phyloP scores from a whole-genome alignment of 2,888 invertebrate species.

The Dolichomitus sp. region DNA sequence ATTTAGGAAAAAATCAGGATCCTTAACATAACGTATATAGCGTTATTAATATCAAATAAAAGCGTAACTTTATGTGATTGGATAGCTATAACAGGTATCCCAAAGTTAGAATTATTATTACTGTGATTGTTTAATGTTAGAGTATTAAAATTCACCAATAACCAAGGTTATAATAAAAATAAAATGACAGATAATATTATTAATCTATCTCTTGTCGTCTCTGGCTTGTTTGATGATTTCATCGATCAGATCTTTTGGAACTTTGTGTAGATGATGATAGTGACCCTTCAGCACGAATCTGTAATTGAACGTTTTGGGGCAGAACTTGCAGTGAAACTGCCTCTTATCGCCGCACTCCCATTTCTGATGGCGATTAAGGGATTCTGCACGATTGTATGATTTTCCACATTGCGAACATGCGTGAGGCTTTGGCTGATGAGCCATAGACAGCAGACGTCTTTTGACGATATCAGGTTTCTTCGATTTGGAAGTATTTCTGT shows the following conservation, averaged over 20 bases:
- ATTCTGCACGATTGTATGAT: constrained; percentile 70
- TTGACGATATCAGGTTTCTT: constrained; percentile 2
- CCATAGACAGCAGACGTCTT: neutral
- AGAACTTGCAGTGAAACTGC: constrained; percentile 62
- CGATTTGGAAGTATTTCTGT: neutral
- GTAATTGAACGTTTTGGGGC: constrained; percentile 68
- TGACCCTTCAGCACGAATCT: constrained; percentile 67
- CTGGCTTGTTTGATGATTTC: constrained; percentile 7
- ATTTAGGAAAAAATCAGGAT: neutral
- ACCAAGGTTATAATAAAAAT: neutral
- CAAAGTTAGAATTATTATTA: neutral
- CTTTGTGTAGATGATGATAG: constrained; percentile 28
- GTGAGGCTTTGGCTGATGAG: constrained; percentile 7
- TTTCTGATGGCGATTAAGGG: constrained; percentile 69
- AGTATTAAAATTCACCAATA: constrained; percentile 5
- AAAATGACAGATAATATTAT: neutral
- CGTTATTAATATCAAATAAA: neutral
- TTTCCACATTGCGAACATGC: constrained; percentile 81
- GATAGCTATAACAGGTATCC: neutral
- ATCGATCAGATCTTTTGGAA: constrained; percentile 24
- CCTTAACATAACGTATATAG: neutral
- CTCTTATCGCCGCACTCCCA: constrained; percentile 77
- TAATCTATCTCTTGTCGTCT: neutral
- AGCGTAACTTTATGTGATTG: neutral
- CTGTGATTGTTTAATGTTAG: neutral